Evolutionary conservation across 2,797 vertebrate genomes (phyloP), one percentile per base, ranked within the genome.

Genomic region (Ptychadena robeensis): DNA sequence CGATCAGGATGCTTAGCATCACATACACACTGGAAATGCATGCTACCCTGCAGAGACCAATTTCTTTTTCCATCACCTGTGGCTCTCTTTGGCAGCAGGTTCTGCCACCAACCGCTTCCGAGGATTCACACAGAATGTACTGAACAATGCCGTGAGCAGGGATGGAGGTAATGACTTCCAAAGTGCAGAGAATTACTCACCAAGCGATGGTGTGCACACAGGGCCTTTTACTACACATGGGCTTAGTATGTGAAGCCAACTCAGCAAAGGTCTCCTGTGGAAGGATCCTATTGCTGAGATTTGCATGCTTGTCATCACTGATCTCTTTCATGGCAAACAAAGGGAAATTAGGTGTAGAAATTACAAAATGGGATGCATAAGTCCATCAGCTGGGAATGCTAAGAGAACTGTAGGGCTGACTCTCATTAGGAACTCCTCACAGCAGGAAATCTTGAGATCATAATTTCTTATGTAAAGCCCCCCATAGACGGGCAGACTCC

Each of bases 31-130:
- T 85, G 31, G 80, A 86, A 88, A 89, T 86, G 67, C 87, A 25
- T 2, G 68, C 74, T 85, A 77, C 44, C 89, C 91, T 90, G 65
- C 75, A 79, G 92, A 89, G 91, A 93, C 90, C 89, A 90, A 92
- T 92, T 92, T 92, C 89, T 91, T 93, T 92, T 90, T 90, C 90
- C 87, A 85, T 88, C 91, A 90, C 89, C 91, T 88, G 79, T 91
- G 91, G 86, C 90, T 90, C 86, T 86, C 85, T 85, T 34, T 37
- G 28, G 71, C 63, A 70, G 77, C 71, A 34, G 25, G 65, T 74
- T 83, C 63, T 74, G 77, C 48, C 63, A 64, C 27, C 77, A 75
- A 74, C 35, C 48, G 71, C 63, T 64, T 71, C 71, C 28, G 31
- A 37, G 61, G 12, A 48, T 74, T 69, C 76, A 63, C 25, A 67